These are phyloP conservation scores for Nannospalax galili DNA, from an alignment of 2,113 vertebrate species.

Conservation along the genomic window DNA sequence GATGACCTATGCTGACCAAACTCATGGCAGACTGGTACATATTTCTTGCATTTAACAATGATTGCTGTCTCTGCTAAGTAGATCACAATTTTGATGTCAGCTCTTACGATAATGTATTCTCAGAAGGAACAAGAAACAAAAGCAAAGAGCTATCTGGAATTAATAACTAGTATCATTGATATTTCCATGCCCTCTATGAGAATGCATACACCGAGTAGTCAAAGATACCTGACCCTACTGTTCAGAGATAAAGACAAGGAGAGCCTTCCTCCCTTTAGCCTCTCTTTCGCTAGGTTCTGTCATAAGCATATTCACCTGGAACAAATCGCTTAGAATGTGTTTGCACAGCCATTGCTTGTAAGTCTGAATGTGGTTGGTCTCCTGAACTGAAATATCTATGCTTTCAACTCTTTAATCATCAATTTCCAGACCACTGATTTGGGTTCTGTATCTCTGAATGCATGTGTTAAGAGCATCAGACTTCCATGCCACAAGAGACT, in stretches of 20 bases:
- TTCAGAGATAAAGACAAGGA: background rate
- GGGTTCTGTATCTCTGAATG: background rate
- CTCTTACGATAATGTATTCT: background rate
- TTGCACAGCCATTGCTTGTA: background rate
- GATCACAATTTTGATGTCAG: background rate
- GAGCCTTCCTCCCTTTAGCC: background rate
- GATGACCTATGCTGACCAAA: background rate
- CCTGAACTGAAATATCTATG: background rate
- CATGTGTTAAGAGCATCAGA: background rate
- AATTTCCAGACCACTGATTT: background rate
- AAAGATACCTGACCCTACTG: background rate
- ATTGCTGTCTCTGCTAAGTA: background rate
- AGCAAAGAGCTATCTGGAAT: background rate
- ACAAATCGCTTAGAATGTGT: background rate
- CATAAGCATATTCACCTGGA: background rate
- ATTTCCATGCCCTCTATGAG: background rate
- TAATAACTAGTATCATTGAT: background rate
- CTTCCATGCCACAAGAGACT: background rate
- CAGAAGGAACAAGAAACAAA: background rate
- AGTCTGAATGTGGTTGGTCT: background rate
- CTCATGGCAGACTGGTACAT: background rate
- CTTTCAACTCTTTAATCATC: background rate
- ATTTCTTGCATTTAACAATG: background rate
- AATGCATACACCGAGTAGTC: background rate
- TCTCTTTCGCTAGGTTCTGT: background rate